Base-by-base conservation (phyloP, 53 echinoderm and acorn worm genomes). In the Arbacia lixula region DNA sequence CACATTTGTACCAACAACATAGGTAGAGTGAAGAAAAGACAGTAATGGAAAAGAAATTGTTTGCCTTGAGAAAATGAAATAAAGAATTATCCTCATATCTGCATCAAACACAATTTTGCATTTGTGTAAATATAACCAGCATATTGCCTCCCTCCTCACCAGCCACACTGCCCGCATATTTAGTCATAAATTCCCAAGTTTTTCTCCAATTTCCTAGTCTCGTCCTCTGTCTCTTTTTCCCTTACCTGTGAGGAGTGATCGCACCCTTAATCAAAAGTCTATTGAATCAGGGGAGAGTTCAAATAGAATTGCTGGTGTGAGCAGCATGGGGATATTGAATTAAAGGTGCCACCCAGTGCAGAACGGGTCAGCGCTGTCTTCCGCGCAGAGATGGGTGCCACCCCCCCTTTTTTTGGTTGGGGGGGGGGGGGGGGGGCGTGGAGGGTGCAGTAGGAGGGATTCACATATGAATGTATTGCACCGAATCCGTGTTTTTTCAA, bases 291-390 rank as follows among this genome's bases (percentile, higher is more conserved):
- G 6, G 66, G 36, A 21, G 24, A 66, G 66, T 66, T 66, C 66
- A 66, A 66, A 66, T 66, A 66, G 66, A 66, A 66, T 66, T 16
- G 66, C 36, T 66, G 36, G 66, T 66, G 66, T 66, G 66, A 38
- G 66, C 36, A 36, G 36, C 66, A 38, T 66, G 66, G 38, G 66
- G 38, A 21, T 36, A 66, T 66, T 66, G 66, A 66, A 66, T 66
- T 66, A 66, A 56, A 66, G 66, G 66, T 66, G 66, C 66, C 22
- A 66, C 20, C 66, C 66, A 66, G 66, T 66, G 36, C 22, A 36
- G 22, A 11, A 37, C 3, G 36, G 38, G 66, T n/a, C n/a, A 30
- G 37, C 66, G 22, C 37, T 37, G 38, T 22, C 66, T 66, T 66
- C n/a, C n/a, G n/a, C n/a, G n/a, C n/a, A n/a, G n/a, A n/a, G n/a